These are phyloP conservation scores for Pristiophorus japonicus DNA, from an alignment of 2,113 vertebrate species.

Conservation along the genomic window DNA sequence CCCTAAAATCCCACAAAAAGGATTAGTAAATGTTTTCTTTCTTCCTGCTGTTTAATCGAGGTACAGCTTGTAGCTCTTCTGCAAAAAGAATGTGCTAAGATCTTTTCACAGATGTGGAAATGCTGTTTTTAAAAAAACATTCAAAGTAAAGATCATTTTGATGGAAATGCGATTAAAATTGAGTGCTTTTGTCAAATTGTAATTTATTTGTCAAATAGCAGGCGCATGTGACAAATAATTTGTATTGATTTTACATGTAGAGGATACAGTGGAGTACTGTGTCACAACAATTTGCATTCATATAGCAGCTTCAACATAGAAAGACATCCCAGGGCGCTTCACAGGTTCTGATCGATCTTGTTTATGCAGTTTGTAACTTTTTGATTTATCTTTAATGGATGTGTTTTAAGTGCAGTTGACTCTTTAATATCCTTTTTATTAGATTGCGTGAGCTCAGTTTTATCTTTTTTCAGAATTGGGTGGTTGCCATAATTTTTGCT, in stretches of 20 bases:
- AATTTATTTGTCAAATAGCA: background rate
- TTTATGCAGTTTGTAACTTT: constrained; percentile 16
- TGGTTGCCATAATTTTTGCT: background rate
- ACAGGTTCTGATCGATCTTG: background rate
- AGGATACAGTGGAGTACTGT: background rate
- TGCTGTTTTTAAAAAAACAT: background rate
- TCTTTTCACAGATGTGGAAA: background rate
- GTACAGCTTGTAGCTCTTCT: background rate
- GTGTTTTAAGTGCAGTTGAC: background rate
- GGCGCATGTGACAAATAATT: background rate
- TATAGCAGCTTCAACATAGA: no score
- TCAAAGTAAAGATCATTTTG: background rate
- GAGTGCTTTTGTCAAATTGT: background rate
- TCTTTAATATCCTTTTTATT: background rate
- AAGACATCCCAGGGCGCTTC: background rate
- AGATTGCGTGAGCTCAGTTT: background rate
- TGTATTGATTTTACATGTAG: background rate
- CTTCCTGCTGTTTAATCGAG: background rate
- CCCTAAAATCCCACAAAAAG: background rate
- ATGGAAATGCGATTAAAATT: background rate
- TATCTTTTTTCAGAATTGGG: background rate
- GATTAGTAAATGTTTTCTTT: background rate
- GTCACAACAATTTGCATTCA: background rate
- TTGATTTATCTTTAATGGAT: background rate
- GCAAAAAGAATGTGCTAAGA: background rate